phyloP scores from a whole-genome alignment of 2,888 invertebrate genomes.

The Ephialtes manifestator region DNA sequence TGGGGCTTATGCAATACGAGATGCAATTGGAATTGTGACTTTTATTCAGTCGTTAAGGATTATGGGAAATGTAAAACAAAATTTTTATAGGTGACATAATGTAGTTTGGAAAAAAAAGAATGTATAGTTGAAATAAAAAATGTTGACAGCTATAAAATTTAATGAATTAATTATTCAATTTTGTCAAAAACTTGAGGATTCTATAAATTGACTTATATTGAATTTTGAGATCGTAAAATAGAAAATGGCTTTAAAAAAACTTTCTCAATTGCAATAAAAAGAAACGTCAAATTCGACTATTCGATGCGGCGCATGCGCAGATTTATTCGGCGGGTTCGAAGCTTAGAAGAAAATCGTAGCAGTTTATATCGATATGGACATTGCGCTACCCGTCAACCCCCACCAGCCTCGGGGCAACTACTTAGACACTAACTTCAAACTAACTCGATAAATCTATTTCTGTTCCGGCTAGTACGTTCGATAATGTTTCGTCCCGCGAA shows the following conservation, averaged over 20 bases:
- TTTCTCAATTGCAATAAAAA: neutral
- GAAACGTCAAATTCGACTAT: neutral
- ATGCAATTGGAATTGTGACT: neutral
- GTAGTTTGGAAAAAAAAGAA: neutral
- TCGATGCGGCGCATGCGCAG: neutral
- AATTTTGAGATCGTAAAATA: neutral
- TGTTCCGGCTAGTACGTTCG: constrained; percentile 74
- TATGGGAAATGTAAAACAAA: neutral
- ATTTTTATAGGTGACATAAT: neutral
- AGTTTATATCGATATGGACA: neutral
- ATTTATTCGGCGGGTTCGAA: neutral
- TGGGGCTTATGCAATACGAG: too few relatives aligned
- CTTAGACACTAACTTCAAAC: constrained; percentile 73
- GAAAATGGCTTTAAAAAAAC: neutral
- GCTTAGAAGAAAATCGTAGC: neutral
- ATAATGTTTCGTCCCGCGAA: constrained; percentile 67
- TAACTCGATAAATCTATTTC: constrained; percentile 78
- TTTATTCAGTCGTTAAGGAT: neutral
- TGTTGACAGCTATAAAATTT: too few relatives aligned
- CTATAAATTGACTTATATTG: neutral
- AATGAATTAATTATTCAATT: too few relatives aligned
- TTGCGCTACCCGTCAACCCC: constrained; percentile 16
- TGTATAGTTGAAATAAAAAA: neutral
- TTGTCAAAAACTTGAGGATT: too few relatives aligned
- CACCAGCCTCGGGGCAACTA: constrained; percentile 22